Base-by-base conservation (phyloP, 2,797 vertebrate species). In the Leucoraja ocellata region DNA sequence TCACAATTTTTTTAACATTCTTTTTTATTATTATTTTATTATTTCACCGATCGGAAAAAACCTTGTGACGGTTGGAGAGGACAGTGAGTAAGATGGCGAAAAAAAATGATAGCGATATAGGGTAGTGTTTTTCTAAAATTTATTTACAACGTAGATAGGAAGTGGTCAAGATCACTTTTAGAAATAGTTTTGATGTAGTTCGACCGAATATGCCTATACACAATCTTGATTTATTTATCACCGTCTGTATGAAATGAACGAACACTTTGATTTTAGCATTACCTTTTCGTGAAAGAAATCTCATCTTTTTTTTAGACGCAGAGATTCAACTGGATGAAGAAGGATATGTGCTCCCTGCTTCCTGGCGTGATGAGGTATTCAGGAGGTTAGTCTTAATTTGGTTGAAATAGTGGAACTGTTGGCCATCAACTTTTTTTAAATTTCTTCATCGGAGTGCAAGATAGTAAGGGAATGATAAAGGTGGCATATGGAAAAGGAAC, bases 321-420 rank as follows among this genome's bases (percentile, higher is more conserved):
- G 98, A 99, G 95, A 97, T 99, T 94, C 99, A 98, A 95, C 95
- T 99, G 81, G 97, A 99, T 93, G 96, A 98, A 95, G 97, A 97
- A 28, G 98, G 98, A 94, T 98, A 96, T 93, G 97, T 99, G 21
- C 94, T 99, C 93, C 97, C 97, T 18, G 97, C 96, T 28, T 95
- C 95, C 73, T 94, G 95, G 0, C 23, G 84, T 32, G 97, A 98
- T 46, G 97, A 98, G 0, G 95, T 97, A 2, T 94, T 96, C 92
- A 97, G 95, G 95, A 97, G 98, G 98, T 99, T 96, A 95, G 54
- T 93, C 58, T 21, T 23, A 28, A 79, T 84, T 84, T 28, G 9
- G 14, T 28, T 84, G n/a, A 68, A 88, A 65, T 88, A 0, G 21
- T 7, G n/a, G 36, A 65, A 32, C 61, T 68, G 28, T 21, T 65